Evolutionary conservation across 2,797 vertebrate genomes (phyloP), one percentile per base, ranked within the genome.

Genomic region (Pyrocephalus nanus): DNA sequence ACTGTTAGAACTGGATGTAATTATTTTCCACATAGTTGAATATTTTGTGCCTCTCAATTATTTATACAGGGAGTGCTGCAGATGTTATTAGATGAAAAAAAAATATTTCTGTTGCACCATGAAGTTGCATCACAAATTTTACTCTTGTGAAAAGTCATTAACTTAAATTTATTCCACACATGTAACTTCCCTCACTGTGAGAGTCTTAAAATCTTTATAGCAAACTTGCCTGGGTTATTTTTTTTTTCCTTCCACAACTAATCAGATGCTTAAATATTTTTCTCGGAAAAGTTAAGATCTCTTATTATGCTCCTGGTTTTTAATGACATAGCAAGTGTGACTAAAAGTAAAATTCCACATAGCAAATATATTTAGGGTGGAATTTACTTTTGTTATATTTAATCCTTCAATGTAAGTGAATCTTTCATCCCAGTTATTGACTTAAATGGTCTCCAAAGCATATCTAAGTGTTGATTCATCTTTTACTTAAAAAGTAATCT

Each of bases 171-270:
- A 30, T 66, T 70, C 11, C 12, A 30, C 15, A 26, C 2, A 8
- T 2, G 6, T 6, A 27, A 9, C 32, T 23, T 2, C 5, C 9
- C 5, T 5, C 21, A 19, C 29, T 0, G 0, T 2, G 11, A 73
- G 40, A 7, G 8, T 23, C 6, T 55, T 55, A 45, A 81, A 72
- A 65, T 61, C 9, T 74, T 90, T 66, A 57, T 4, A 51, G 20
- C 3, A 61, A 75, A 53, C 7, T 45, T 81, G 3, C 34, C 38
- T 53, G 25, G 1, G 0, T 7, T 65, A 0, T 6, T 53, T 22
- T 10, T 18, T 18, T 12, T 88, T 42, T 1, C 3, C 6, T 10
- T 75, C 21, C 19, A 15, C 7, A 3, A 27, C 18, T 32, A 64
- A 75, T 45, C 16, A 75, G 11, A 12, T 43, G 7, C 3, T 66